Percentiles rank a stretch among this genome's conserved stretches.
phyloP scores from a whole-genome alignment of 2,797 vertebrate genomes.

The Tragelaphus oryx region DNA sequence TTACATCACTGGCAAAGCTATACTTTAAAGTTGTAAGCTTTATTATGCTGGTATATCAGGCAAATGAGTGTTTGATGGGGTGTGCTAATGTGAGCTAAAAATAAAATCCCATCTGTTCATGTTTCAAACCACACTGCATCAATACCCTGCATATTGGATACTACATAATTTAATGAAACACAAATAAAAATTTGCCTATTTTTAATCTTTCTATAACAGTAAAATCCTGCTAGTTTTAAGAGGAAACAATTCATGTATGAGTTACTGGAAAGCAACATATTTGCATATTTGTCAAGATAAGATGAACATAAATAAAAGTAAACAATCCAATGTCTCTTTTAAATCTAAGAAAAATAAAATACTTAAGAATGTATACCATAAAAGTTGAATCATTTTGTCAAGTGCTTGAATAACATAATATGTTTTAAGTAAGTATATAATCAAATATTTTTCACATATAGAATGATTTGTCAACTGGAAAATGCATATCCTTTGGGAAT shows the following conservation, averaged over 20 bases:
- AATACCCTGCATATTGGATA: constrained; percentile 76
- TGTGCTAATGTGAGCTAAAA: constrained; percentile 86
- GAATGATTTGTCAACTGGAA: neutral
- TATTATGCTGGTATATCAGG: constrained; percentile 78
- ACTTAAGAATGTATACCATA: neutral
- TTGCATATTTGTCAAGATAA: constrained; percentile 24
- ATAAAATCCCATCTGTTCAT: constrained; percentile 89
- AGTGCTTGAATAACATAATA: neutral
- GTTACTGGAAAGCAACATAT: constrained; percentile 24
- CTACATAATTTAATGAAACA: constrained; percentile 76
- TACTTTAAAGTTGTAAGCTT: constrained; percentile 75
- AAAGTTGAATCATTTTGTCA: neutral
- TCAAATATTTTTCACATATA: neutral
- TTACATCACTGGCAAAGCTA: constrained; percentile 67
- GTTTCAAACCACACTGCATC: constrained; percentile 81
- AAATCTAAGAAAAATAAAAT: neutral
- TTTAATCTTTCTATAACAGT: constrained; percentile 61
- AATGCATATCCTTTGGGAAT: neutral
- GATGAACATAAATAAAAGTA: neutral
- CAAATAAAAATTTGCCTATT: constrained; percentile 77
- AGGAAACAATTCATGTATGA: constrained; percentile 43
- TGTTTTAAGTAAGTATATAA: neutral
- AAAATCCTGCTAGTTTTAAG: constrained; percentile 68
- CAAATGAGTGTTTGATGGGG: constrained; percentile 84
- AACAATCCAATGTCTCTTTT: neutral